Evolutionary conservation across 2,888 invertebrate genomes (phyloP).

Genomic region (Dolomedes plantarius): DNA sequence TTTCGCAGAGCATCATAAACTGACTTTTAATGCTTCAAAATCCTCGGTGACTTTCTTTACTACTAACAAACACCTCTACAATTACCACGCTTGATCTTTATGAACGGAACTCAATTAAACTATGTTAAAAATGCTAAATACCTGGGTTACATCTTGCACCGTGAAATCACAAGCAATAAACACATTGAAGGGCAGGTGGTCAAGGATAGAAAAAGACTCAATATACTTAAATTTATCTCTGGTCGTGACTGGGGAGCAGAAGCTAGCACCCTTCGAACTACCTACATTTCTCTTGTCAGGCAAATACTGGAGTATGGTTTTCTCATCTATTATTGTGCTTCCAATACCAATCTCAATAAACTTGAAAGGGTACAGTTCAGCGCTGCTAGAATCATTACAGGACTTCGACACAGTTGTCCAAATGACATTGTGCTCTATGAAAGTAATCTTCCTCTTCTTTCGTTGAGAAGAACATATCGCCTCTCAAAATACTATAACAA

Average conservation of each 20-base stretch:
- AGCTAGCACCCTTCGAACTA: neutral
- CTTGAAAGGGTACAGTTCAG: no score
- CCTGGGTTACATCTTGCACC: neutral
- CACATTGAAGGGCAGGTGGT: neutral
- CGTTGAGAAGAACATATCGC: neutral
- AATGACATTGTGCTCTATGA: neutral
- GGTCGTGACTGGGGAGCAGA: no score
- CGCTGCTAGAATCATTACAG: constrained; percentile 15
- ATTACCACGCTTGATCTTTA: neutral
- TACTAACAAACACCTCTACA: neutral
- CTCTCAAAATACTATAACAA: constrained; percentile 15
- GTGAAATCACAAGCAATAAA: neutral
- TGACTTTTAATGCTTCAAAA: constrained; percentile 11
- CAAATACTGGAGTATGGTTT: neutral
- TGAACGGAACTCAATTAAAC: neutral
- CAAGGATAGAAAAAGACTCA: neutral
- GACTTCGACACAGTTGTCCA: neutral
- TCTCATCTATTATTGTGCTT: neutral
- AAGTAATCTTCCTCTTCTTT: neutral
- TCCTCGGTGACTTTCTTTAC: neutral
- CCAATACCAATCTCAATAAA: neutral
- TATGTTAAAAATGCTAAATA: constrained; percentile 1
- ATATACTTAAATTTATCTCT: constrained; percentile 10
- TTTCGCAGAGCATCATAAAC: neutral
- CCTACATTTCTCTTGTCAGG: neutral